phyloP scores from a whole-genome alignment of 1,140 invertebrate species.

The Pissodes strobi region DNA sequence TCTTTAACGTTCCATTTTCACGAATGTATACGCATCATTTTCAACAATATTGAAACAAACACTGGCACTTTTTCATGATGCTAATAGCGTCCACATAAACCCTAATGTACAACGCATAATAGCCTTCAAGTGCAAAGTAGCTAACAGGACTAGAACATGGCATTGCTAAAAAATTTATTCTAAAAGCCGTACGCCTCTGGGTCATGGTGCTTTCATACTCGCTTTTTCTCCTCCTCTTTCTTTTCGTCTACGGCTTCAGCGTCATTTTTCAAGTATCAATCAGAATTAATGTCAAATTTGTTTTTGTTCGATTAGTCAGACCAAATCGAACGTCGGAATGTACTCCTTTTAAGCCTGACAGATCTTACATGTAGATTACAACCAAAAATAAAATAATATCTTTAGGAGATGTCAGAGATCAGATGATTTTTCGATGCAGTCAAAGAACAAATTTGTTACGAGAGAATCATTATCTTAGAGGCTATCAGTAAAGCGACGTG shows the following conservation, averaged over 20 bases:
- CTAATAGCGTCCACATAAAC: no score
- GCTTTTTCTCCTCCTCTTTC: background rate
- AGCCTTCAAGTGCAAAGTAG: no score
- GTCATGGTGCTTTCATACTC: conserved; percentile 3
- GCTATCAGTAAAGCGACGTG: no score
- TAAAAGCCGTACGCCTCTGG: conserved; percentile 2
- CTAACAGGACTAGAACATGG: no score
- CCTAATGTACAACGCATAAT: no score
- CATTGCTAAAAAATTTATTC: background rate
- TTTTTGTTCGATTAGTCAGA: conserved; percentile 49
- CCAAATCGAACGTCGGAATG: conserved; percentile 36
- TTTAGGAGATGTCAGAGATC: conserved; percentile 23
- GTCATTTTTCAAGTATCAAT: conserved; percentile 51
- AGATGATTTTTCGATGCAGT: conserved; percentile 1
- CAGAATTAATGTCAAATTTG: conserved; percentile 53
- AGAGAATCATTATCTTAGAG: no score
- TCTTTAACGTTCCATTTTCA: no score
- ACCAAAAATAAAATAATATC: conserved; percentile 24
- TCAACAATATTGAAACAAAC: no score
- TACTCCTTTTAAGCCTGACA: conserved; percentile 39
- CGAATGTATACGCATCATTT: no score
- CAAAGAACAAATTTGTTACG: no score
- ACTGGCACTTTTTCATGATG: no score
- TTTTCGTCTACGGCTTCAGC: conserved; percentile 15
- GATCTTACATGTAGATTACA: conserved; percentile 40